Conservation (phyloP, 2,797 vertebrate genomes). For the Sebastolobus alascanus region DNA sequence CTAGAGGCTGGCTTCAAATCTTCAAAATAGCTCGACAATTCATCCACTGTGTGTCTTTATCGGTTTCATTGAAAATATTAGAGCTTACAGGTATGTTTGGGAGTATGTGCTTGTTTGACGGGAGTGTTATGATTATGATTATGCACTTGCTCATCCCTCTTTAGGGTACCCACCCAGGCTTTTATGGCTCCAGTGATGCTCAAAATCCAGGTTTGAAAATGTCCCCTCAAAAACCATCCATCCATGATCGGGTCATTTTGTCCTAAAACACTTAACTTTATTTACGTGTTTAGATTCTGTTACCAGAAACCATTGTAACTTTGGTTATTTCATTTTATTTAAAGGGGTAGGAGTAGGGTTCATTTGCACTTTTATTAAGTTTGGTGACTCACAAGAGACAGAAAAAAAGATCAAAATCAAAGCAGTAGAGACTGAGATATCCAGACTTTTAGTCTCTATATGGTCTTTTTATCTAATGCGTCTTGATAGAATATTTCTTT, state of each 20-base stretch:
- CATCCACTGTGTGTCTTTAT: not conserved
- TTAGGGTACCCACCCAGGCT: accelerated
- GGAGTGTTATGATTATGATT: not conserved
- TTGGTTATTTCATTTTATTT: not conserved
- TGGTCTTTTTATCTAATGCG: slow-evolving; percentile 9
- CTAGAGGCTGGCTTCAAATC: not conserved
- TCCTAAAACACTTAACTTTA: not conserved
- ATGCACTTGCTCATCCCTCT: not conserved
- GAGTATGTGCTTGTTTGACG: not conserved
- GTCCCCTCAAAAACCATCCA: not conserved
- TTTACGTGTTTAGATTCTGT: not conserved
- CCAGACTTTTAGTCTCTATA: not conserved
- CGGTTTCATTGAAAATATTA: not conserved
- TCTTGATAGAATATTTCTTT: not conserved
- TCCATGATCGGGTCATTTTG: not conserved
- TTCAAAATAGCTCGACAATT: not conserved
- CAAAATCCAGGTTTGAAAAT: not conserved
- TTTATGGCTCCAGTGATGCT: not conserved
- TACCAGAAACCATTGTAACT: not conserved
- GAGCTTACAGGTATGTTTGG: not conserved
- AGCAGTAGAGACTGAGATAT: not conserved
- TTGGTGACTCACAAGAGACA: not conserved
- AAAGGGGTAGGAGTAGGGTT: not conserved
- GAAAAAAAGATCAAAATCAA: not conserved
- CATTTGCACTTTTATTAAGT: not conserved